These are phyloP conservation scores for Daboia siamensis DNA, from an alignment of 2,113 vertebrate genomes.

Conservation along the genomic window DNA sequence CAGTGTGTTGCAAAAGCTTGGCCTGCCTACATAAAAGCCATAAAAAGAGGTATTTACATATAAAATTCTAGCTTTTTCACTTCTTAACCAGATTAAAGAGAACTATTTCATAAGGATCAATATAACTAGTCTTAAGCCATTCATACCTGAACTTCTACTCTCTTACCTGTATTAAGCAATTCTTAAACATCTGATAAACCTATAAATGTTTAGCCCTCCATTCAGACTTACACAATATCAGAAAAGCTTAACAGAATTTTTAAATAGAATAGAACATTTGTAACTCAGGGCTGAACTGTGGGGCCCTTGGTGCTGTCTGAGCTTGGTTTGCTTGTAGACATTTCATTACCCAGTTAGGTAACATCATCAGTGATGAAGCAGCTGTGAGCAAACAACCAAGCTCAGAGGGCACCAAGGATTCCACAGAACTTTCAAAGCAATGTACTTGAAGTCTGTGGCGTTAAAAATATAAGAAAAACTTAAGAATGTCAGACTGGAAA, in stretches of 20 bases:
- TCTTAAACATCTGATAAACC: background rate
- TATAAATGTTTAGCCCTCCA: background rate
- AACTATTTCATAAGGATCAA: background rate
- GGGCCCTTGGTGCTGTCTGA: background rate
- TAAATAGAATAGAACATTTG: background rate
- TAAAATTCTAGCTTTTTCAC: background rate
- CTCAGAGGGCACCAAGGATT: background rate
- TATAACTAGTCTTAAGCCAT: background rate
- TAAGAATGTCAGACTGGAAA: background rate
- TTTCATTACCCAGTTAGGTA: background rate
- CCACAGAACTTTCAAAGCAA: background rate
- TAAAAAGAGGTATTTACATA: background rate
- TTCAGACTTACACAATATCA: background rate
- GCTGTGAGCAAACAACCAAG: background rate
- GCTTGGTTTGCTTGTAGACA: background rate
- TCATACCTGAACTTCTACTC: background rate
- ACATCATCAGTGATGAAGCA: background rate
- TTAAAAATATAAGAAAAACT: background rate
- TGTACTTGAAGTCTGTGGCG: background rate
- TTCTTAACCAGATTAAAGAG: background rate
- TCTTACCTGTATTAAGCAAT: background rate
- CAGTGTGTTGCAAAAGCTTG: background rate
- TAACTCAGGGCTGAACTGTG: background rate
- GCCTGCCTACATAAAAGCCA: background rate
- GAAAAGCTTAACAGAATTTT: background rate